Evolutionary conservation across 30 jellyfish, hydroid and myxozoan species (phyloP).

Genomic region (Mastigias papua): DNA sequence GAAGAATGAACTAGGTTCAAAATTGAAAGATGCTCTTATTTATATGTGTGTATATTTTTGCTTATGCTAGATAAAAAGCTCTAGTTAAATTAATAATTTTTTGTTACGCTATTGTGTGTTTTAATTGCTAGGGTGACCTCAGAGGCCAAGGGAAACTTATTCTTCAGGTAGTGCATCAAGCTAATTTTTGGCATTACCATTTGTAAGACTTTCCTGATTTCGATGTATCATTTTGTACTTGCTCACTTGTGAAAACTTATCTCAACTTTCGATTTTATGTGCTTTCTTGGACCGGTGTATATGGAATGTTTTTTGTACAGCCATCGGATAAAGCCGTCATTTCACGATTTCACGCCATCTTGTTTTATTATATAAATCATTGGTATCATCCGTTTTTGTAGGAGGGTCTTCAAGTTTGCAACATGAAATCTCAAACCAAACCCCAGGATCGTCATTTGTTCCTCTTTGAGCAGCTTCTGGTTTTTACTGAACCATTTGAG

Average conservation of each 20-base stretch:
- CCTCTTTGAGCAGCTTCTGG: constrained; percentile 87
- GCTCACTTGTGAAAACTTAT: too few relatives aligned
- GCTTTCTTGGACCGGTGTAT: too few relatives aligned
- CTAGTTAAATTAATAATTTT: background rate
- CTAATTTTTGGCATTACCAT: background rate
- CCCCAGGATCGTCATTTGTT: constrained; percentile 90
- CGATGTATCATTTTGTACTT: background rate
- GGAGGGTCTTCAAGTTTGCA: constrained; percentile 88
- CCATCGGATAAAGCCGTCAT: too few relatives aligned
- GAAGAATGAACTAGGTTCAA: too few relatives aligned
- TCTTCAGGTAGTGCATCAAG: constrained; percentile 42
- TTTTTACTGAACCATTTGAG: constrained; percentile 93
- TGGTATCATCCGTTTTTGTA: background rate
- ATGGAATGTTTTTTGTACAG: too few relatives aligned
- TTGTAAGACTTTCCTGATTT: background rate
- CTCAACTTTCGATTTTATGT: too few relatives aligned
- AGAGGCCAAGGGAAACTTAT: constrained; percentile 85
- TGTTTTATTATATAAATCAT: too few relatives aligned
- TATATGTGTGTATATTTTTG: too few relatives aligned
- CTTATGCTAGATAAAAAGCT: too few relatives aligned
- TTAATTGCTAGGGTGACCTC: constrained; percentile 78
- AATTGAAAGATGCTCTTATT: too few relatives aligned
- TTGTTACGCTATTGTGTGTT: background rate
- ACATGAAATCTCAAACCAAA: constrained; percentile 80
- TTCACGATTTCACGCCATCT: background rate